A percentile compares a stretch with the other conserved stretches of the same genome.
phyloP scores from a whole-genome alignment of 2,888 invertebrate species.

The Globia sparganii region DNA sequence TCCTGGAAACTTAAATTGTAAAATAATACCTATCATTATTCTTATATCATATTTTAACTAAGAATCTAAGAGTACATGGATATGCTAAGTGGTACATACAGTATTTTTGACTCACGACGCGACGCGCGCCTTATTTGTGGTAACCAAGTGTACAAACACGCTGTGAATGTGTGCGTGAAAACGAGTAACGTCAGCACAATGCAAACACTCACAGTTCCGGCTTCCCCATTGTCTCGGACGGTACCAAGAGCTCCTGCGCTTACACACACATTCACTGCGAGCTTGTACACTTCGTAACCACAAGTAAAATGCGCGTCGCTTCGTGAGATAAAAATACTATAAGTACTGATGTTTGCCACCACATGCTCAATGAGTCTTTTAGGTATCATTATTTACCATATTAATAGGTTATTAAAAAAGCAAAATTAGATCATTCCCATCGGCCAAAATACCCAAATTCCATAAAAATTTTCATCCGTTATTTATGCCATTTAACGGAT shows the following conservation, averaged over 20 bases:
- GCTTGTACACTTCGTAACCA: not conserved
- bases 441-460: too few species aligned
- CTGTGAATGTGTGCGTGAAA: not conserved
- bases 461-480: too few species aligned
- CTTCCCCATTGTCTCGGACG: too few species aligned
- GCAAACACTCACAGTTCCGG: too few species aligned
- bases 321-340: not conserved
- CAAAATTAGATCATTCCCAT: too few species aligned
- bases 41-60: not conserved
- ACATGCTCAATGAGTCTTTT: too few species aligned
- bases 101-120: not conserved
- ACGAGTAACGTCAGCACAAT: too few species aligned
- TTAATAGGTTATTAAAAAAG: too few species aligned
- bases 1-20: constrained; percentile 12
- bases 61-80: not conserved
- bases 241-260: too few species aligned
- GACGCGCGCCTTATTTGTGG: not conserved
- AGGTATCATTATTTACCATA: too few species aligned
- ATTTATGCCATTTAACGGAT: too few species aligned
- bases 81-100: not conserved
- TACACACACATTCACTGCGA: not conserved
- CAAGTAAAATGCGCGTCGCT: not conserved
- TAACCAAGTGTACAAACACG: not conserved
- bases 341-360: too few species aligned
- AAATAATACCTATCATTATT: constrained; percentile 16